Conservation (phyloP, 1,140 invertebrate species). For the Cyphomyrmex costatus region DNA sequence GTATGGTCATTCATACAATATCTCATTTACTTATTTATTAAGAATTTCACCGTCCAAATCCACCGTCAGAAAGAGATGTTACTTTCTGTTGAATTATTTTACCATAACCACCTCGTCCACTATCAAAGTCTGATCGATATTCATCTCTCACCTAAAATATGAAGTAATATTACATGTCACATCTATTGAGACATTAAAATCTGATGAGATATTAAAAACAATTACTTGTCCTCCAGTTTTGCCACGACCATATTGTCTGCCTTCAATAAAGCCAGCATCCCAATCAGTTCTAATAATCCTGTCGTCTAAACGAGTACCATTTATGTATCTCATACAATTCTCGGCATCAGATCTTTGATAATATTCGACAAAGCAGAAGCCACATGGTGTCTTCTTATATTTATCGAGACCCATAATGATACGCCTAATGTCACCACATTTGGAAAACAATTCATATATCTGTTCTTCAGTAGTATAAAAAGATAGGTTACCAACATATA, state of each 20-base stretch:
- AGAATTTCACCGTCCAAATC: slow-evolving; percentile 73
- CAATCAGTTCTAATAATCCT: slow-evolving; percentile 99
- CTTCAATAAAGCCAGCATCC: slow-evolving; percentile 99
- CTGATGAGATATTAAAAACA: slow-evolving; percentile 64
- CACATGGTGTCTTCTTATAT: slow-evolving; percentile 99
- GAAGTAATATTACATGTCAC: background rate
- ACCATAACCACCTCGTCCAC: slow-evolving; percentile 98
- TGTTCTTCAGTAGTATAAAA: slow-evolving; percentile 99
- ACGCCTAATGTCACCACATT: slow-evolving; percentile 98
- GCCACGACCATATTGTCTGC: slow-evolving; percentile 98
- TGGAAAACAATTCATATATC: slow-evolving; percentile 98
- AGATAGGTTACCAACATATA: slow-evolving; percentile 99
- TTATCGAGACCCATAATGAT: slow-evolving; percentile 99
- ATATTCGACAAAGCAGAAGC: slow-evolving; percentile 99
- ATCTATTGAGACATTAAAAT: too few species aligned
- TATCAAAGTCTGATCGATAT: slow-evolving; percentile 98
- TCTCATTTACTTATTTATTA: background rate
- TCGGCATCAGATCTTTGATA: slow-evolving; percentile 96
- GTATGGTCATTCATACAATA: background rate
- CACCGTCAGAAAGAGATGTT: slow-evolving; percentile 76
- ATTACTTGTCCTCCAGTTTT: slow-evolving; percentile 98
- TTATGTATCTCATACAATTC: slow-evolving; percentile 98
- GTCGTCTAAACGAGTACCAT: slow-evolving; percentile 98
- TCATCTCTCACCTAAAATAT: slow-evolving; percentile 96
- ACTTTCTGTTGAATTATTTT: slow-evolving; percentile 97